Conservation (phyloP, 2,888 invertebrate genomes). For the Flexamia atlantica region DNA sequence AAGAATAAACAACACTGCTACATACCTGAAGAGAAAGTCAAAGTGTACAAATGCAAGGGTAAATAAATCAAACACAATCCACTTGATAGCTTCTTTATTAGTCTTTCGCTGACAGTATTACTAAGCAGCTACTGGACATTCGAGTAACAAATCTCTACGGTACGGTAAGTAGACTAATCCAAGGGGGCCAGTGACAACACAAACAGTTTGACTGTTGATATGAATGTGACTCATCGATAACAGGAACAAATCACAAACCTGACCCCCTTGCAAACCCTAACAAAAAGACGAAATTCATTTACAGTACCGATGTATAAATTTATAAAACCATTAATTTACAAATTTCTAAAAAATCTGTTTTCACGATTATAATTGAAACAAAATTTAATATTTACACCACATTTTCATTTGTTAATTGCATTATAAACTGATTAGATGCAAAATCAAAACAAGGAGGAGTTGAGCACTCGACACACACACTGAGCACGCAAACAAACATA, state of each 20-base stretch:
- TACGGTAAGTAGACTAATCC: slow-evolving; percentile 34
- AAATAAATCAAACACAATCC: neutral
- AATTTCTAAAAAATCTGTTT: slow-evolving; percentile 51
- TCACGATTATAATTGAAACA: slow-evolving; percentile 45
- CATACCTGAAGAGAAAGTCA: no score
- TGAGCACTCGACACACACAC: slow-evolving; percentile 43
- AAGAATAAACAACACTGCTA: no score
- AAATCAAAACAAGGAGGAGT: slow-evolving; percentile 16
- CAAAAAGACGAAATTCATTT: slow-evolving; percentile 51
- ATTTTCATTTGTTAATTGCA: slow-evolving; percentile 46
- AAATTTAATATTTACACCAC: slow-evolving; percentile 52
- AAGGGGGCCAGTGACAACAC: neutral
- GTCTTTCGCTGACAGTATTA: slow-evolving; percentile 44
- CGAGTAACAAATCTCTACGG: slow-evolving; percentile 48
- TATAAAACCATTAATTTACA: slow-evolving; percentile 59
- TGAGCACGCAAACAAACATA: slow-evolving; percentile 27
- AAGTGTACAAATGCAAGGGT: no score
- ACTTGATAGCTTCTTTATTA: slow-evolving; percentile 49
- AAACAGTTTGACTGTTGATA: slow-evolving; percentile 35
- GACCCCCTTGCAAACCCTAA: neutral
- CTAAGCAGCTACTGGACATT: slow-evolving; percentile 53
- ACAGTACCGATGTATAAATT: slow-evolving; percentile 56
- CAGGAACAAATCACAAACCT: slow-evolving; percentile 10
- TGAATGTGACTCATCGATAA: slow-evolving; percentile 38
- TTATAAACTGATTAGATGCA: neutral